phyloP scores from a whole-genome alignment of 2,888 invertebrate genomes.

The Lasioglossum pauxillum region DNA sequence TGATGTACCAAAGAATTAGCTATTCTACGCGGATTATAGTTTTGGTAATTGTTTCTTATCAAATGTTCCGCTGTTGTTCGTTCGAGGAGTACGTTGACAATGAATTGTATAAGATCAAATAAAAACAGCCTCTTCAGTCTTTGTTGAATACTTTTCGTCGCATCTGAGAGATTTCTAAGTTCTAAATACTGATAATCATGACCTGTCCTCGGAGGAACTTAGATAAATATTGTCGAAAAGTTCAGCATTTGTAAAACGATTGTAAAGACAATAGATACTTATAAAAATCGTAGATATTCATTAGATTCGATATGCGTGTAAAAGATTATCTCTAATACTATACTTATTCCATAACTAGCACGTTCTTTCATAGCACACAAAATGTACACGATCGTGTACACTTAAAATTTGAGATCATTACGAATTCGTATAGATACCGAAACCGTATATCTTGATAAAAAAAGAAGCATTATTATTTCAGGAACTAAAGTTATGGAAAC shows the following conservation, averaged over 20 bases:
- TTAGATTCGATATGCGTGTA: constrained; percentile 37
- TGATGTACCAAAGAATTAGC: constrained; percentile 21
- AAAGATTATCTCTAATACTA: not conserved
- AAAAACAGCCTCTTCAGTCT: constrained; percentile 61
- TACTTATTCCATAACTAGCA: constrained; percentile 8
- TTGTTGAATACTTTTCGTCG: constrained; percentile 36
- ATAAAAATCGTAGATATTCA: not conserved
- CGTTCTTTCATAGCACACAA: not conserved
- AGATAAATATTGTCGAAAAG: constrained; percentile 13
- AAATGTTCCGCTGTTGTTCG: constrained; percentile 14
- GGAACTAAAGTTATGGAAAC: constrained; percentile 47
- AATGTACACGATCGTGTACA: not conserved
- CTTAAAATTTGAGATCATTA: constrained; percentile 47
- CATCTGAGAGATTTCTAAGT: constrained; percentile 10
- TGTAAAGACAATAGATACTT: constrained; percentile 23
- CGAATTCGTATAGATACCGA: constrained; percentile 8
- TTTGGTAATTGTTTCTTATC: not conserved
- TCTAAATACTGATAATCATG: constrained; percentile 1
- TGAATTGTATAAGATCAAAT: constrained; percentile 16
- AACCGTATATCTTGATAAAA: constrained; percentile 4
- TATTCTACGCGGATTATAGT: constrained; percentile 13
- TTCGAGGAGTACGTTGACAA: not conserved
- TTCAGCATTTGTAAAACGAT: constrained; percentile 20
- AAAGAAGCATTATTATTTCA: constrained; percentile 29
- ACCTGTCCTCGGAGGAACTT: constrained; percentile 2